Percentiles rank a stretch among this genome's conserved stretches.
These are phyloP conservation scores for Linhomoeus sp. DNA, from an alignment of 2,888 invertebrate genomes.

Conservation along the genomic window DNA sequence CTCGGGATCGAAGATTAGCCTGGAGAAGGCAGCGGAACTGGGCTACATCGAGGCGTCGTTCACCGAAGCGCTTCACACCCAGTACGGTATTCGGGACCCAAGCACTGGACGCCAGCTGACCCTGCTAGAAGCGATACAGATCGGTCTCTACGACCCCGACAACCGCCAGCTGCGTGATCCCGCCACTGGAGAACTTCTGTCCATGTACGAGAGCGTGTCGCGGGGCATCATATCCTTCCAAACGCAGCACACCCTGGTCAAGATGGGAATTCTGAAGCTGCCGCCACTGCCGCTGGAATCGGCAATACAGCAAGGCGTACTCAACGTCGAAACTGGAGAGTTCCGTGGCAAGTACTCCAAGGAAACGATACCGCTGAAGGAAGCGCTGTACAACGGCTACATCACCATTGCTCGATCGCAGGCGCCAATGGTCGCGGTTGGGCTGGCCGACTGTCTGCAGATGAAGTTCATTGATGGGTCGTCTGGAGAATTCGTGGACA, in stretches of 20 bases:
- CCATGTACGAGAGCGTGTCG: slow-evolving; percentile 15
- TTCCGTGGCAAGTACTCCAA: slow-evolving; percentile 29
- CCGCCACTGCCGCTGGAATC: slow-evolving; percentile 29
- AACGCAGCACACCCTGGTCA: slow-evolving; percentile 29
- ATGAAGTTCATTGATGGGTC: slow-evolving; percentile 58
- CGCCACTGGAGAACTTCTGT: slow-evolving; percentile 47
- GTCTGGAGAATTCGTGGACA: slow-evolving; percentile 61
- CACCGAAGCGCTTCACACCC: slow-evolving; percentile 54
- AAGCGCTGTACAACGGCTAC: slow-evolving; percentile 31
- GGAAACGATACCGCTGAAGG: slow-evolving; percentile 29
- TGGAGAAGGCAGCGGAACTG: slow-evolving; percentile 62
- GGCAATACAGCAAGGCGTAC: slow-evolving; percentile 29
- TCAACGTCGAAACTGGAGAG: slow-evolving; percentile 31
- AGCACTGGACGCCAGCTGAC: slow-evolving; percentile 48
- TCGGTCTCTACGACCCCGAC: slow-evolving; percentile 70
- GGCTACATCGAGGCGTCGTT: slow-evolving; percentile 60
- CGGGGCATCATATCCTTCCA: slow-evolving; percentile 34
- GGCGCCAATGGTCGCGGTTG: not conserved
- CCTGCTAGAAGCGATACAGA: slow-evolving; percentile 73
- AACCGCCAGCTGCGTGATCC: slow-evolving; percentile 53
- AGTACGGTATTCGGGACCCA: slow-evolving; percentile 54
- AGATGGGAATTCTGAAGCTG: slow-evolving; percentile 26
- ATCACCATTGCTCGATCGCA: slow-evolving; percentile 11
- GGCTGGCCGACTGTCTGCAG: slow-evolving; percentile 53
- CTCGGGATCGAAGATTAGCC: slow-evolving; percentile 51